Conservation (phyloP, 2,888 invertebrate species). For the Belgica antarctica region DNA sequence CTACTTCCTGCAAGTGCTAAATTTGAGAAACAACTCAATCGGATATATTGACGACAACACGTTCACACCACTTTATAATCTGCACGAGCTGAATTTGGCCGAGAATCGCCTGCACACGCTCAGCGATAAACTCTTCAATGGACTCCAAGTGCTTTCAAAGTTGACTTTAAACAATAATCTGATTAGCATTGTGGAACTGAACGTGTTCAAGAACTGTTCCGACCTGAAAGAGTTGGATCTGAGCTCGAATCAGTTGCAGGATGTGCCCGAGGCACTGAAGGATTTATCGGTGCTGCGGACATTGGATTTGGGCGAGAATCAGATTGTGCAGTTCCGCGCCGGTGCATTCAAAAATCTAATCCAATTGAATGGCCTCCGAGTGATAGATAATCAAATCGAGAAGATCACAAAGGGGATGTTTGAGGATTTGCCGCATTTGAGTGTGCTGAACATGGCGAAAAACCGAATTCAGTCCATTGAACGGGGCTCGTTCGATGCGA, state of each 20-base stretch:
- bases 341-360: conserved; percentile 81
- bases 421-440: conserved; percentile 78
- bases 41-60: conserved; percentile 86
- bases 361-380: conserved; percentile 79
- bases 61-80: conserved; percentile 80
- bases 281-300: conserved; percentile 81
- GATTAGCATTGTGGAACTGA: conserved; percentile 72
- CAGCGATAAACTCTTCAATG: conserved; percentile 78
- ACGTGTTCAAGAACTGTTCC: conserved; percentile 84
- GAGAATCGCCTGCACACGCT: conserved; percentile 81
- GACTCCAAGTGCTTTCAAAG: conserved; percentile 78
- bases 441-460: conserved; percentile 83
- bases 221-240: conserved; percentile 85
- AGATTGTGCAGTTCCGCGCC: conserved; percentile 77
- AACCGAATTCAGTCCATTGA: conserved; percentile 86
- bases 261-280: conserved; percentile 79
- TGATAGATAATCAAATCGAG: conserved; percentile 88
- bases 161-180: conserved; percentile 82
- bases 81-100: conserved; percentile 84
- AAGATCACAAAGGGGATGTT: conserved; percentile 84
- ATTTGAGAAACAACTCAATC: conserved; percentile 81
- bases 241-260: conserved; percentile 78
- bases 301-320: conserved; percentile 88
- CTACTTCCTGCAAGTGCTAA: conserved; percentile 80
- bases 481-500: conserved; percentile 78